phyloP scores from a whole-genome alignment of 2,797 vertebrate genomes.

The Microctenopoma lineatum region DNA sequence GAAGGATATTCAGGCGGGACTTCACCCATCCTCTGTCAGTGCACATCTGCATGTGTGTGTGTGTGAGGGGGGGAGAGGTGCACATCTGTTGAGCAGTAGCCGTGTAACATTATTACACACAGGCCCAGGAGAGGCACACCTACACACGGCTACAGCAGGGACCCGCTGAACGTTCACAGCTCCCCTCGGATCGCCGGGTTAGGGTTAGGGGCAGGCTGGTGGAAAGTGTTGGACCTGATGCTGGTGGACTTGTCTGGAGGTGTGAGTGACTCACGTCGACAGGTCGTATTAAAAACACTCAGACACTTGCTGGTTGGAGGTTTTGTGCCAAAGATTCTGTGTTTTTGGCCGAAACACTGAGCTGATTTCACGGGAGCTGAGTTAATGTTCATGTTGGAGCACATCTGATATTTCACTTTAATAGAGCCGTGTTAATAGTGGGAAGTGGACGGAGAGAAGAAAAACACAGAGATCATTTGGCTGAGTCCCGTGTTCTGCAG shows the following conservation, averaged over 20 bases:
- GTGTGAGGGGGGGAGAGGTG: conserved; percentile 42
- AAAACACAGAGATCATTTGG: conserved; percentile 33
- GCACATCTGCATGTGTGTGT: conserved; percentile 56
- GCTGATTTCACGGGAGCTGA: conserved; percentile 76
- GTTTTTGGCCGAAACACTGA: conserved; percentile 60
- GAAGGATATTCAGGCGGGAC: conserved; percentile 67
- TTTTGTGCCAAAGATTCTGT: conserved; percentile 58
- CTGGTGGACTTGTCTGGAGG: too few relatives aligned
- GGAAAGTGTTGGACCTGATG: too few relatives aligned
- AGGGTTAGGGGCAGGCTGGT: too few relatives aligned
- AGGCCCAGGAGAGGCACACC: conserved; percentile 55
- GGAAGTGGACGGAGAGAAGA: conserved; percentile 15
- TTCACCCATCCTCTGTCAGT: conserved; percentile 22
- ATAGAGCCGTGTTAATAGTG: conserved; percentile 63
- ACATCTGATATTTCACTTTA: conserved; percentile 75
- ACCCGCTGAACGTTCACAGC: too few relatives aligned
- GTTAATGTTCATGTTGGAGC: conserved; percentile 49
- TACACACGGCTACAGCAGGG: conserved; percentile 63
- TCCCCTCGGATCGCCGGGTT: too few relatives aligned
- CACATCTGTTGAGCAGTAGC: conserved; percentile 84
- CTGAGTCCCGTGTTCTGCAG: conserved; percentile 13
- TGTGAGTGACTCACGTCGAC: too few relatives aligned
- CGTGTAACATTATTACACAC: conserved; percentile 79
- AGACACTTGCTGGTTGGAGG: background rate
- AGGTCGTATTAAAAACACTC: too few relatives aligned